Evolutionary conservation across 2,888 invertebrate genomes (phyloP), one percentile per base, ranked within the genome.

Genomic region (Cryptops parisi): DNA sequence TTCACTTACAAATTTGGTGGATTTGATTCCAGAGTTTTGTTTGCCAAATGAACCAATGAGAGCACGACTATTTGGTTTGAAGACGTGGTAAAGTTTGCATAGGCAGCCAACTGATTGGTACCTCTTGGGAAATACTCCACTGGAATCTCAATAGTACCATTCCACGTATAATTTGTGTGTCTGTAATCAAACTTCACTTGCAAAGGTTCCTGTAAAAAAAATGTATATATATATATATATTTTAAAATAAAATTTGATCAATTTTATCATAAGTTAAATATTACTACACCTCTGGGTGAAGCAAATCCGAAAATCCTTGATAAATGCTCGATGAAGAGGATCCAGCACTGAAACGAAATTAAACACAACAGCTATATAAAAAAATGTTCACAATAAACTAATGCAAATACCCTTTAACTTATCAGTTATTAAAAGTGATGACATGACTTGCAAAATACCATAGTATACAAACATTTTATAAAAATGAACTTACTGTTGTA

Each of bases 1-100:
- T n/a, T n/a, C 19, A 27, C 4, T 47, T 47, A 47, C 47, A 47
- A 3, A 19, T 47, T 47, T 47, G 47, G 47, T 47, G 3, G 2
- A 19, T 6, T 1, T 6, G n/a, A 26, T 9, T 3, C 2, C 15
- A 9, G 2, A 6, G 5, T 17, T n/a, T 27, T 4, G 2, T 25
- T 47, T 26, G 19, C 33, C 3, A 2, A 5, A 2, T 24, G 6
- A 6, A 46, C 17, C 2, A 33, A 26, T 2, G 33, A 5, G 2
- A 47, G 21, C 2, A 12, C 9, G n/a, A 26, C 4, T 12, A 3
- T 25, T 19, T 47, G 9, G 15, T 27, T 33, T 9, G 17, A 3
- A 21, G 26, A 9, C 15, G 25, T 24, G 12, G 47, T 6, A 27
- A 19, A 47, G 19, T 47, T 47, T 17, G 47, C 33, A 21, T 47